Percentiles rank a stretch among this genome's conserved stretches.
Conservation (phyloP, 2,888 invertebrate genomes). For the Pristionchus mayeri region DNA sequence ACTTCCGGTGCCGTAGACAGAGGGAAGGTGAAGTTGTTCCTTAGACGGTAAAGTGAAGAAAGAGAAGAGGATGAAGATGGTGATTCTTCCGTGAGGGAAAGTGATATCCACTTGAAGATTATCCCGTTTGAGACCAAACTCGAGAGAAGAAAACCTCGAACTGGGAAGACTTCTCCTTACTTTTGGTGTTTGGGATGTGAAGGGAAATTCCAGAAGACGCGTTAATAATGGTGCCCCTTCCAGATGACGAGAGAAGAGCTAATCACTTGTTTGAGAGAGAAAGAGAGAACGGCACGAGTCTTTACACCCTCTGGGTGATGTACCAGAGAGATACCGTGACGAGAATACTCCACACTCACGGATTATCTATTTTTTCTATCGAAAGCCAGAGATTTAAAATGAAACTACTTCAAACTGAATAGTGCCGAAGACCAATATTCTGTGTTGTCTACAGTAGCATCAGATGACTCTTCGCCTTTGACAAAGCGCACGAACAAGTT, state of each 20-base stretch:
- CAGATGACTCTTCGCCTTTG: background rate
- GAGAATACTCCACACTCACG: too few relatives aligned
- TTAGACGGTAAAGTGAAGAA: background rate
- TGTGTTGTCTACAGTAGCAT: too few relatives aligned
- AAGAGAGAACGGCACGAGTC: too few relatives aligned
- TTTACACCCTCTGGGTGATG: too few relatives aligned
- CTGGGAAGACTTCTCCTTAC: background rate
- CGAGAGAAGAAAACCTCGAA: background rate
- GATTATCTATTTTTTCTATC: too few relatives aligned
- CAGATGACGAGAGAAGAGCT: background rate
- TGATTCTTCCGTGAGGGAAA: conserved; percentile 21
- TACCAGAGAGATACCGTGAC: too few relatives aligned
- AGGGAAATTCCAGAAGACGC: background rate
- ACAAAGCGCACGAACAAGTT: background rate
- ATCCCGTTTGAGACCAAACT: conserved; percentile 1
- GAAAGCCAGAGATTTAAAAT: too few relatives aligned
- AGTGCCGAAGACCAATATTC: too few relatives aligned
- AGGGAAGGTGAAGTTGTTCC: background rate
- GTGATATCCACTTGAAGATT: conserved; percentile 28
- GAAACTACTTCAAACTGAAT: too few relatives aligned
- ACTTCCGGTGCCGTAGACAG: background rate
- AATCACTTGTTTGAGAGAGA: conserved; percentile 9
- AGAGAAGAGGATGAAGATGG: background rate
- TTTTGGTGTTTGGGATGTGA: background rate
- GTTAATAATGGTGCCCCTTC: background rate